Conservation (phyloP, 2,888 invertebrate species). For the Drosophila suboccidentalis region DNA sequence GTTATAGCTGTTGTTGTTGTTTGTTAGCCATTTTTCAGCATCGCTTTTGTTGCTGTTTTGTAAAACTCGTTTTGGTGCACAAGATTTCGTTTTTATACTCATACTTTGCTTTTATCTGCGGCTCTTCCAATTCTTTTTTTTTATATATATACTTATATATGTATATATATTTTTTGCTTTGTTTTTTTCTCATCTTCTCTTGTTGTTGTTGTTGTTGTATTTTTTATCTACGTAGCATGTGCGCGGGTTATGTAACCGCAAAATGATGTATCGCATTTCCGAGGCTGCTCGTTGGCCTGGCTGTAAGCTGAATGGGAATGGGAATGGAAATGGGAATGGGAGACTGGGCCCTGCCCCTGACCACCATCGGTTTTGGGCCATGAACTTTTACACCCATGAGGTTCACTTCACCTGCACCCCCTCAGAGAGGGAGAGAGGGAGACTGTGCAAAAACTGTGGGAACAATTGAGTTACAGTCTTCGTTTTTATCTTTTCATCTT, state of each 20-base stretch:
- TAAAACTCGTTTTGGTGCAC: conserved; percentile 66
- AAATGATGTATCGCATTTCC: conserved; percentile 75
- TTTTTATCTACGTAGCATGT: conserved; percentile 73
- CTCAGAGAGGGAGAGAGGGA: not conserved
- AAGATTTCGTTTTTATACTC: conserved; percentile 67
- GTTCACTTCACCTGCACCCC: conserved; percentile 7
- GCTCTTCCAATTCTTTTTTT: conserved; percentile 36
- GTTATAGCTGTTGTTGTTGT: conserved; percentile 17
- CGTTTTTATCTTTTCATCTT: not conserved
- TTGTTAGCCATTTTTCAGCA: conserved; percentile 53
- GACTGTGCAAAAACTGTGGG: conserved; percentile 6
- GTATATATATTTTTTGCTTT: conserved; percentile 1
- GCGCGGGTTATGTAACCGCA: conserved; percentile 77
- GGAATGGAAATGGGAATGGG: not conserved
- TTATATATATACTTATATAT: not conserved
- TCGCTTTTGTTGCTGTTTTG: conserved; percentile 49
- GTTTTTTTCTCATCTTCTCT: conserved; percentile 10
- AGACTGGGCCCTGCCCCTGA: conserved; percentile 20
- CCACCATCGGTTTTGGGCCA: conserved; percentile 30
- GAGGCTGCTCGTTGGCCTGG: conserved; percentile 21
- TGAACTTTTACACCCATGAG: conserved; percentile 18
- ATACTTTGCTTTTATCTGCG: conserved; percentile 61
- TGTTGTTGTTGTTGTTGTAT: conserved; percentile 20
- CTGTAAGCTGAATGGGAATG: conserved; percentile 5
- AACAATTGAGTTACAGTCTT: conserved; percentile 8